Conservation (phyloP, 2,888 invertebrate genomes). For the Neoitamus cyanurus region DNA sequence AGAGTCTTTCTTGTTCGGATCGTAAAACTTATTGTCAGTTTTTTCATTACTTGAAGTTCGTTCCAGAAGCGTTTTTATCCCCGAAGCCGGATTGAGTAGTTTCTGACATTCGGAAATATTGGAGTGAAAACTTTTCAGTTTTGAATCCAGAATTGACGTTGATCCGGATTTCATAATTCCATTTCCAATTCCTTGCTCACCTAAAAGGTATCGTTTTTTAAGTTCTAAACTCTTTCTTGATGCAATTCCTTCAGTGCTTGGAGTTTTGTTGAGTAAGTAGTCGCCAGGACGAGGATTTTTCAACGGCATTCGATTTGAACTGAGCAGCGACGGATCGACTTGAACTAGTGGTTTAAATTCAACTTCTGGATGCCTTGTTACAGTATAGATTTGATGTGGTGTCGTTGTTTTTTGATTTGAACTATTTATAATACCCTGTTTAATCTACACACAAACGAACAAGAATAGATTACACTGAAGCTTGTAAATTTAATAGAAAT, state of each 20-base stretch:
- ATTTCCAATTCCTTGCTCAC: constrained; percentile 74
- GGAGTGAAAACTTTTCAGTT: constrained; percentile 84
- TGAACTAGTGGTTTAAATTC: constrained; percentile 66
- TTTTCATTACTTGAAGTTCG: constrained; percentile 60
- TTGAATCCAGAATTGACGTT: constrained; percentile 84
- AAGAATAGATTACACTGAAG: neutral
- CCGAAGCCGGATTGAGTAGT: constrained; percentile 75
- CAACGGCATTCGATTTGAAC: constrained; percentile 65
- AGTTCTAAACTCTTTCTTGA: constrained; percentile 88
- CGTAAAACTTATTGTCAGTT: constrained; percentile 45
- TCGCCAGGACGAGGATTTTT: constrained; percentile 75
- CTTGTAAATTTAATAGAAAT: constrained; percentile 50
- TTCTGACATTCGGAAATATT: constrained; percentile 91
- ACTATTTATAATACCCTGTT: constrained; percentile 61
- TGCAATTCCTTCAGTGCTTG: constrained; percentile 88
- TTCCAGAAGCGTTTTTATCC: constrained; percentile 78
- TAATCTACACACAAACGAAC: constrained; percentile 58
- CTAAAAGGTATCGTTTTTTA: constrained; percentile 85
- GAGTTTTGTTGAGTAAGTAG: constrained; percentile 82
- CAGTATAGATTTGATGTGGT: constrained; percentile 52
- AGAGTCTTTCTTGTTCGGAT: constrained; percentile 57
- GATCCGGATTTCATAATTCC: constrained; percentile 85
- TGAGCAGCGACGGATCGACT: constrained; percentile 64
- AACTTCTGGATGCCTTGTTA: constrained; percentile 58
- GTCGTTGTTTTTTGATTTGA: constrained; percentile 56